Conservation (phyloP, 2,888 invertebrate genomes). For the Lycophotia porphyrea region DNA sequence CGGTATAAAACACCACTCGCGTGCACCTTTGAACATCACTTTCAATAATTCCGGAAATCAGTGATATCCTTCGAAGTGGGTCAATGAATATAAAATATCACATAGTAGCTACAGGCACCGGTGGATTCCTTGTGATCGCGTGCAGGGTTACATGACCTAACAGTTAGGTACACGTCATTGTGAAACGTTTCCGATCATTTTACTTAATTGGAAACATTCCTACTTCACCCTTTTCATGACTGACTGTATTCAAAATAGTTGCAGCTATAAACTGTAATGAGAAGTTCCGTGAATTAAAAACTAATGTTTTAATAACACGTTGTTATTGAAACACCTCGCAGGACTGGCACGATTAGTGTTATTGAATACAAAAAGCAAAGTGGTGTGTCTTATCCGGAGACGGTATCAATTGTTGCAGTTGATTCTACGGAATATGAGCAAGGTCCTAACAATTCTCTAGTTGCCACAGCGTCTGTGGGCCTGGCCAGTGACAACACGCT, state of each 20-base stretch:
- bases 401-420: conserved; percentile 24
- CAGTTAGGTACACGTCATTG: conserved; percentile 34
- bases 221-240: conserved; percentile 12
- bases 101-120: background rate
- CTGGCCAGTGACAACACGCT: conserved; percentile 31
- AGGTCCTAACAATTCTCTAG: conserved; percentile 20
- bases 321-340: conserved; percentile 28
- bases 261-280: conserved; percentile 20
- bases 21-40: conserved; percentile 36
- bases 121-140: conserved; percentile 29
- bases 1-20: conserved; percentile 2
- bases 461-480: conserved; percentile 14
- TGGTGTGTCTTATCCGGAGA: conserved; percentile 21
- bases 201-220: conserved; percentile 26
- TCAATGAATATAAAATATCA: conserved; percentile 44
- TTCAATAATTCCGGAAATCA: conserved; percentile 37
- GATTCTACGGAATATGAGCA: conserved; percentile 12
- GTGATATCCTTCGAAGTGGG: conserved; percentile 44
- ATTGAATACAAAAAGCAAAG: conserved; percentile 12
- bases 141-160: conserved; percentile 32
- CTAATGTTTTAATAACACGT: conserved; percentile 15
- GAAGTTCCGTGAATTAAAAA: conserved; percentile 43
- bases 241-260: conserved; percentile 27
- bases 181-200: conserved; percentile 34
- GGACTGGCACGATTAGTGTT: conserved; percentile 17